phyloP scores from a whole-genome alignment of 1,140 invertebrate species.

The Pinna nobilis region DNA sequence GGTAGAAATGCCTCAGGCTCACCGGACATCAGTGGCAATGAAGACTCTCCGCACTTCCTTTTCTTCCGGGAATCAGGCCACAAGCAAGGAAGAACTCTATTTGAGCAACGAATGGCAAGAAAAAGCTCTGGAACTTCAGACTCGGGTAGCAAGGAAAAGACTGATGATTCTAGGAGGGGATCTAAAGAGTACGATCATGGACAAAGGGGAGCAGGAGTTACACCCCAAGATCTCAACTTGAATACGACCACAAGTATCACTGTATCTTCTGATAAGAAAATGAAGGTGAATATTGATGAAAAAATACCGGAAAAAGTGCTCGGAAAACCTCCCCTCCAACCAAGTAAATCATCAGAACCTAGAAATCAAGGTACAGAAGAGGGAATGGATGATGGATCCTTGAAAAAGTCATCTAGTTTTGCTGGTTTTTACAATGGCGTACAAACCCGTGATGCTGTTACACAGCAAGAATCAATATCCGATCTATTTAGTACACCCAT shows the following conservation, averaged over 20 bases:
- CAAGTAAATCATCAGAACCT: not conserved
- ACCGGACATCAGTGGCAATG: slow-evolving; percentile 8
- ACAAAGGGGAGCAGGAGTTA: no score
- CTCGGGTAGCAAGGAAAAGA: not conserved
- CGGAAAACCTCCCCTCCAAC: not conserved
- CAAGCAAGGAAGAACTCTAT: no score
- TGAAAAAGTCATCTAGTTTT: slow-evolving; percentile 67
- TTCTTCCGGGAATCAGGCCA: no score
- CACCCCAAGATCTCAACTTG: no score
- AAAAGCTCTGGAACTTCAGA: no score
- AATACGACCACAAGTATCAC: not conserved
- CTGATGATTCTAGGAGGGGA: slow-evolving; percentile 2
- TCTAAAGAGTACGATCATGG: slow-evolving; percentile 1
- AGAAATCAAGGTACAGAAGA: slow-evolving; percentile 19
- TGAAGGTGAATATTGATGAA: slow-evolving; percentile 5
- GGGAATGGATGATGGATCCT: slow-evolving; percentile 10
- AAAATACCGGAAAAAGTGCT: not conserved
- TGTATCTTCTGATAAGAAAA: not conserved
- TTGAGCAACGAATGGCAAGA: no score
- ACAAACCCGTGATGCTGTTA: slow-evolving; percentile 6
- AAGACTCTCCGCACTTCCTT: not conserved
- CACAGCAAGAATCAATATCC: slow-evolving; percentile 22
- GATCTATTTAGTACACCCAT: not conserved
- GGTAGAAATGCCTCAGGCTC: not conserved
- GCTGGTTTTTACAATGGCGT: slow-evolving; percentile 52